Percentiles rank a stretch among this genome's conserved stretches.
Conservation (phyloP, 2,113 vertebrate genomes). For the Lepisosteus oculatus region DNA sequence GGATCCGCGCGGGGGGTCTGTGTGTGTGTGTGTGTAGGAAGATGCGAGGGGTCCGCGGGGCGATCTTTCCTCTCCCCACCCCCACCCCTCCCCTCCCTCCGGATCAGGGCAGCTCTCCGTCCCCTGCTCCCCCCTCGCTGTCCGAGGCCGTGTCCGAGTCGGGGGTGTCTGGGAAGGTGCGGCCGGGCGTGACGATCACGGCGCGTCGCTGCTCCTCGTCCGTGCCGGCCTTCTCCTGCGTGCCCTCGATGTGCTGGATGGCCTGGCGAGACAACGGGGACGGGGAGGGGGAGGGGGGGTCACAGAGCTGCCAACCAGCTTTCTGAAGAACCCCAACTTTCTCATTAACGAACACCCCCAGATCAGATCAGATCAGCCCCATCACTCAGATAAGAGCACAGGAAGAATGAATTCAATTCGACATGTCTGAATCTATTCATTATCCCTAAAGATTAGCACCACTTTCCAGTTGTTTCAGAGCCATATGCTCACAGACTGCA, state of each 20-base stretch:
- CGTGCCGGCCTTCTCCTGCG: slow-evolving; percentile 77
- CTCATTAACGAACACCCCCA: background rate
- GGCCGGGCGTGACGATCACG: slow-evolving; percentile 81
- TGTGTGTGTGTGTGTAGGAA: background rate
- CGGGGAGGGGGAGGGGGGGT: background rate
- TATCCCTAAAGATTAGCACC: too few relatives aligned
- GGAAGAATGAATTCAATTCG: too few relatives aligned
- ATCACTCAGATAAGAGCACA: too few relatives aligned
- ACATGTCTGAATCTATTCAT: too few relatives aligned
- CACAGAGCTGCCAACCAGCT: background rate
- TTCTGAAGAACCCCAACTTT: too few relatives aligned
- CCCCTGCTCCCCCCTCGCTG: slow-evolving; percentile 78
- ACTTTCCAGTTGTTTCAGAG: too few relatives aligned
- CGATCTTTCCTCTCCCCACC: slow-evolving; percentile 35
- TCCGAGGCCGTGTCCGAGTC: slow-evolving; percentile 88
- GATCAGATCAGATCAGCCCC: too few relatives aligned
- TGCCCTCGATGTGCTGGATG: slow-evolving; percentile 98
- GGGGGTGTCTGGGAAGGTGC: slow-evolving; percentile 65
- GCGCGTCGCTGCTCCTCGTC: slow-evolving; percentile 82
- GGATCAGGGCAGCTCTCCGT: slow-evolving; percentile 80
- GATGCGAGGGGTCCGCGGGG: slow-evolving; percentile 22
- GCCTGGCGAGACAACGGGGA: slow-evolving; percentile 62
- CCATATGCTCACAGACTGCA: too few relatives aligned
- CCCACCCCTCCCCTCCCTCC: slow-evolving; percentile 30
- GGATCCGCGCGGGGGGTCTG: background rate